Conservation (phyloP, 2,797 vertebrate genomes). For the Mormyrus proboscirostris region DNA sequence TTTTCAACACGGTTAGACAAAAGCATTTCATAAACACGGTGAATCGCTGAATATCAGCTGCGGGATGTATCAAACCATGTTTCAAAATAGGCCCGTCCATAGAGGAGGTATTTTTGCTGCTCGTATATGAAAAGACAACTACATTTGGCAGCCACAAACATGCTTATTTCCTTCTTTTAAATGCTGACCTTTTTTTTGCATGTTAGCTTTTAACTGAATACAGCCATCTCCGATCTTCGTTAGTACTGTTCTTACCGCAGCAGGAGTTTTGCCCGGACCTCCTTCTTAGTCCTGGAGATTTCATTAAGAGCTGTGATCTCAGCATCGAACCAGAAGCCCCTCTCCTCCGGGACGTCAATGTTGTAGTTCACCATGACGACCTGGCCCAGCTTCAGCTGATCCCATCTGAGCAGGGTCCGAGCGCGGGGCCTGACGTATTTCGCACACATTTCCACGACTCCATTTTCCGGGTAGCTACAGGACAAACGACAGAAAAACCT, state of each 20-base stretch:
- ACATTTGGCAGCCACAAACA: not conserved
- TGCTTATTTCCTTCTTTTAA: not conserved
- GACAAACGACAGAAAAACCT: not conserved
- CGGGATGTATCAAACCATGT: not conserved
- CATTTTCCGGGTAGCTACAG: conserved; percentile 84
- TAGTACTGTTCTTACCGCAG: conserved; percentile 74
- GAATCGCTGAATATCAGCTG: not conserved
- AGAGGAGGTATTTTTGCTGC: not conserved
- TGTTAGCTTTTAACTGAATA: not conserved
- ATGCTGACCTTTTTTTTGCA: not conserved
- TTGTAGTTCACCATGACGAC: conserved; percentile 98
- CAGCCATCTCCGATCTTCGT: not conserved
- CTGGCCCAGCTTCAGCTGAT: conserved; percentile 81
- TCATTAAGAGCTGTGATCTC: conserved; percentile 81
- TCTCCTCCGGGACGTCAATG: conserved; percentile 86
- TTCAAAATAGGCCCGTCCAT: not conserved
- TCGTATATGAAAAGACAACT: not conserved
- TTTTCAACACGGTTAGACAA: not conserved
- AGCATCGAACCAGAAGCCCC: conserved; percentile 97
- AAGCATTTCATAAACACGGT: not conserved
- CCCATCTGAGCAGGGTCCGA: conserved; percentile 82
- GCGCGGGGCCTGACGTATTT: conserved; percentile 79
- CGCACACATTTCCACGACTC: conserved; percentile 72
- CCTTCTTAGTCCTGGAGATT: conserved; percentile 90
- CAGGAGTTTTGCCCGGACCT: conserved; percentile 87